phyloP scores from a whole-genome alignment of 2,888 invertebrate genomes.

The Gortyna flavago region DNA sequence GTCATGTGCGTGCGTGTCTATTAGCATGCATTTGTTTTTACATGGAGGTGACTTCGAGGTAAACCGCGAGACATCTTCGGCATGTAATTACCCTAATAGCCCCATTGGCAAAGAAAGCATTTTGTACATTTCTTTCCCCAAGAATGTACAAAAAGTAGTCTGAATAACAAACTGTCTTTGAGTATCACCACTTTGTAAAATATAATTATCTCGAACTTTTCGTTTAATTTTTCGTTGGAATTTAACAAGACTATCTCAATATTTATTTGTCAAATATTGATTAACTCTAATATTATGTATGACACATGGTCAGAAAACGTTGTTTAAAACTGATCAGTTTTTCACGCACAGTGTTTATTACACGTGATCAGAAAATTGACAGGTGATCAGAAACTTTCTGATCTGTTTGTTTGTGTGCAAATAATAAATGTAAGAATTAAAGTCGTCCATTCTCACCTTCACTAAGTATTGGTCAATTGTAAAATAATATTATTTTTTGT shows the following conservation, averaged over 20 bases:
- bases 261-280: constrained; percentile 35
- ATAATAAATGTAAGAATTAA: constrained; percentile 24
- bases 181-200: constrained; percentile 40
- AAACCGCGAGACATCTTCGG: neutral
- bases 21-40: too few species aligned
- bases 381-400: constrained; percentile 12
- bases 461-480: constrained; percentile 34
- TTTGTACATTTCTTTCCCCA: constrained; percentile 6
- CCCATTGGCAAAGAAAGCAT: neutral
- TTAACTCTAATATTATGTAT: neutral
- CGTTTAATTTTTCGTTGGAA: constrained; percentile 34
- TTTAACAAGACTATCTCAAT: constrained; percentile 27
- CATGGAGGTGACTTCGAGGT: too few species aligned
- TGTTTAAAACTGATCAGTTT: constrained; percentile 20
- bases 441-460: constrained; percentile 27
- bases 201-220: constrained; percentile 45
- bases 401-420: constrained; percentile 22
- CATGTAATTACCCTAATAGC: neutral
- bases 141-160: neutral
- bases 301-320: constrained; percentile 9
- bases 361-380: constrained; percentile 14
- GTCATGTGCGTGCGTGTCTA: too few species aligned
- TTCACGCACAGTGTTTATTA: constrained; percentile 25
- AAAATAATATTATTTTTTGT: constrained; percentile 16
- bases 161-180: constrained; percentile 18